Conservation (phyloP, 1,140 invertebrate genomes). For the Parasteatoda tepidariorum region DNA sequence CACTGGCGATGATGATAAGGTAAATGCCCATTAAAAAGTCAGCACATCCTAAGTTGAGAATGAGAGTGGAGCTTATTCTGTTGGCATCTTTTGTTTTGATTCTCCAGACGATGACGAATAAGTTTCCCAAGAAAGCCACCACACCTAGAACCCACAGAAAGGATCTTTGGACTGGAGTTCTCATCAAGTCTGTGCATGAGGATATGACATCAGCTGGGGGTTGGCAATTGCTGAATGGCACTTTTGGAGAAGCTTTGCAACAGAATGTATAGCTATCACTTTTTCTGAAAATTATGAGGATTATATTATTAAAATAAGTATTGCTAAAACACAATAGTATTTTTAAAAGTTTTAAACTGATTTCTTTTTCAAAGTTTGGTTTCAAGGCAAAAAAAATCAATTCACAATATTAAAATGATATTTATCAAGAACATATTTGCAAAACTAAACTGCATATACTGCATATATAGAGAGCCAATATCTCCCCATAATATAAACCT, state of each 20-base stretch:
- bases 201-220: constrained; percentile 70
- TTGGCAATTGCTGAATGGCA: constrained; percentile 64
- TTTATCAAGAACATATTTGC: too few relatives aligned
- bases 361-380: too few relatives aligned
- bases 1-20: constrained; percentile 76
- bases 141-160: constrained; percentile 70
- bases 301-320: too few relatives aligned
- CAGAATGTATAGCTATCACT: constrained; percentile 70
- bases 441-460: too few relatives aligned
- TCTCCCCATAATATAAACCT: too few relatives aligned
- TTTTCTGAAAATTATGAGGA: constrained; percentile 60
- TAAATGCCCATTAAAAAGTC: constrained; percentile 87
- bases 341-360: too few relatives aligned
- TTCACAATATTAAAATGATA: too few relatives aligned
- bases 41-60: constrained; percentile 71
- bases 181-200: constrained; percentile 72
- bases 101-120: constrained; percentile 69
- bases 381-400: too few relatives aligned
- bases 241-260: constrained; percentile 65
- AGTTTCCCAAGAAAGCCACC: constrained; percentile 69
- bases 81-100: constrained; percentile 66
- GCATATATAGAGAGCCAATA: too few relatives aligned
- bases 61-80: constrained; percentile 63
- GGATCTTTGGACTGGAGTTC: constrained; percentile 67
- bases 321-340: too few relatives aligned